Evolutionary conservation across 23 tunicate genomes (phyloP).

Genomic region (Trididemnum miniatum): DNA sequence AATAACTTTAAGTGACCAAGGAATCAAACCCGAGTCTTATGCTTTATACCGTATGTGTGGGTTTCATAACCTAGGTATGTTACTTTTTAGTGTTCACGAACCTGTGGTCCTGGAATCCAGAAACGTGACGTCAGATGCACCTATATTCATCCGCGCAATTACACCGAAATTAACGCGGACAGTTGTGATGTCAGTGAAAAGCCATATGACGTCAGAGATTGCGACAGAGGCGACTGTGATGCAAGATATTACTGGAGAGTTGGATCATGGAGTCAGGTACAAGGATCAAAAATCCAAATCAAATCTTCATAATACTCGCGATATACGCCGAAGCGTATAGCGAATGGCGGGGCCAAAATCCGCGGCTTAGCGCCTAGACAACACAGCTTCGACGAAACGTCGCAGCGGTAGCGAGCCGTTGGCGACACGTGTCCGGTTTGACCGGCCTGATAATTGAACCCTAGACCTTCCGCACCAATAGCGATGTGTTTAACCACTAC

Average conservation of each 20-base stretch:
- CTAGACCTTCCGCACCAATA: too few relatives aligned
- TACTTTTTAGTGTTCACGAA: slow-evolving; percentile 60
- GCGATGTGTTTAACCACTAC: too few relatives aligned
- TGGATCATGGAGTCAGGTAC: slow-evolving; percentile 83
- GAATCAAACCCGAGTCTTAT: background rate
- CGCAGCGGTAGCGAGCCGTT: too few relatives aligned
- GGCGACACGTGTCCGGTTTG: too few relatives aligned
- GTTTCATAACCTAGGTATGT: too few relatives aligned
- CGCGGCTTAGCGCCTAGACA: too few relatives aligned
- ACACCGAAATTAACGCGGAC: slow-evolving; percentile 25
- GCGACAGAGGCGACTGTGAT: slow-evolving; percentile 71
- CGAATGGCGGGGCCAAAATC: background rate
- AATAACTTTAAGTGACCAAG: too few relatives aligned
- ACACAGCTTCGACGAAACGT: too few relatives aligned
- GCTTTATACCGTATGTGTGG: too few relatives aligned
- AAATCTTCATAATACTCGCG: too few relatives aligned
- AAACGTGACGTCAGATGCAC: slow-evolving; percentile 61
- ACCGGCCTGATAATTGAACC: too few relatives aligned
- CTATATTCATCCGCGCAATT: slow-evolving; percentile 58
- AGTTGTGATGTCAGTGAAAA: slow-evolving; percentile 39
- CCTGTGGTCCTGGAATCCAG: slow-evolving; percentile 86
- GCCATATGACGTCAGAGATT: slow-evolving; percentile 63
- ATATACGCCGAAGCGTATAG: background rate
- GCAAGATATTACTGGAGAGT: slow-evolving; percentile 62
- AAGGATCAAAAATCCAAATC: background rate